Evolutionary conservation across 2,113 vertebrate species (phyloP).

Genomic region (Macaca nemestrina): DNA sequence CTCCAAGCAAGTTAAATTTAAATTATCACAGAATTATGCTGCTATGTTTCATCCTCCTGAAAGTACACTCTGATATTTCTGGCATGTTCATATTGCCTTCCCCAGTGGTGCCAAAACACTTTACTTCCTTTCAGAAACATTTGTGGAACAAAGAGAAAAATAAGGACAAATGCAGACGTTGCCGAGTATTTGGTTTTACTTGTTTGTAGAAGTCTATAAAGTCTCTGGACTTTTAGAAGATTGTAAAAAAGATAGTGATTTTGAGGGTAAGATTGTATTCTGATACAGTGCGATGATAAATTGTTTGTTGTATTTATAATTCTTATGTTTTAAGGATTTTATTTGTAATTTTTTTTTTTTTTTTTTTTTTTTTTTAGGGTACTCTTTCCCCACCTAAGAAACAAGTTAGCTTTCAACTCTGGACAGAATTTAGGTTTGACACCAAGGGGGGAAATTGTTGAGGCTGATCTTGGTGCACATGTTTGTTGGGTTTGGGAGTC

Average conservation of each 20-base stretch:
- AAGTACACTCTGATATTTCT: constrained; percentile 59
- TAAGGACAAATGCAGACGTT: neutral
- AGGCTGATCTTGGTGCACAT: neutral
- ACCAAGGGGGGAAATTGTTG: neutral
- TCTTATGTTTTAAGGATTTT: constrained; percentile 4
- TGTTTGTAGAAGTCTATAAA: neutral
- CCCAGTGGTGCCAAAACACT: neutral
- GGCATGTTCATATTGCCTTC: neutral
- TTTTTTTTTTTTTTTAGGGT: neutral
- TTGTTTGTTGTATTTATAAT: neutral
- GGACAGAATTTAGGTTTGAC: neutral
- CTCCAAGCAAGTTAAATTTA: neutral
- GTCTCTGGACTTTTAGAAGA: neutral
- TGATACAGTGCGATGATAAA: neutral
- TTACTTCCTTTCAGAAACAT: neutral
- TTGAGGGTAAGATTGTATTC: constrained; percentile 12
- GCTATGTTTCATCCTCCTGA: neutral
- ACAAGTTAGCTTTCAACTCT: neutral
- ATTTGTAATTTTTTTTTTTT: neutral
- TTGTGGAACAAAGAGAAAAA: constrained; percentile 12
- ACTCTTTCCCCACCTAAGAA: neutral
- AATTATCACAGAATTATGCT: neutral
- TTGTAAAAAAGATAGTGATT: neutral
- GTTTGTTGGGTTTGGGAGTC: neutral
- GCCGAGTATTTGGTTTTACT: neutral